phyloP scores from a whole-genome alignment of 2,888 invertebrate genomes.

The Holacanthella duospinosa region DNA sequence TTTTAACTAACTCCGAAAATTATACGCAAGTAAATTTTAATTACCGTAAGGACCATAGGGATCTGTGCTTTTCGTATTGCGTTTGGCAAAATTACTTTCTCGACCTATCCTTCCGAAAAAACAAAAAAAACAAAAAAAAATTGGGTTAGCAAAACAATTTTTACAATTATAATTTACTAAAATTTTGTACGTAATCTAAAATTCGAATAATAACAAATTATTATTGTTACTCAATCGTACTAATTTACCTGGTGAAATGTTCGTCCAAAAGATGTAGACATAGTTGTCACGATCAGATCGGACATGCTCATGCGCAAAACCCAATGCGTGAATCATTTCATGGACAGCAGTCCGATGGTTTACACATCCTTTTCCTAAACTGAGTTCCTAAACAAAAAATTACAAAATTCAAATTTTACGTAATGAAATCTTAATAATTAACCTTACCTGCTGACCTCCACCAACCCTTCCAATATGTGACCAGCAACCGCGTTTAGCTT shows the following conservation, averaged over 20 bases:
- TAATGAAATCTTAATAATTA: not conserved
- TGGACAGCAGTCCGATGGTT: conserved; percentile 30
- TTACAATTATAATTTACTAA: not conserved
- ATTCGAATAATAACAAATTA: not conserved
- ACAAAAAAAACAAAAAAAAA: conserved; percentile 4
- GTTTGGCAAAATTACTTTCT: conserved; percentile 28
- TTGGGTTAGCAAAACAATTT: not conserved
- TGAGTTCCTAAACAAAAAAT: conserved; percentile 22
- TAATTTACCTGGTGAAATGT: conserved; percentile 20
- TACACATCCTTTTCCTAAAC: conserved; percentile 30
- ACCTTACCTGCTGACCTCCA: conserved; percentile 26
- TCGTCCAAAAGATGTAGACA: conserved; percentile 26
- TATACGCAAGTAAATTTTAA: too few species aligned
- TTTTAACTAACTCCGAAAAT: too few species aligned
- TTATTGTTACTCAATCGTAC: too few species aligned
- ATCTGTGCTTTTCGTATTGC: conserved; percentile 11
- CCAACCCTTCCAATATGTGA: conserved; percentile 31
- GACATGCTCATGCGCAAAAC: conserved; percentile 23
- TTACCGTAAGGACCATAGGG: conserved; percentile 24
- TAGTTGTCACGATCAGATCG: conserved; percentile 28
- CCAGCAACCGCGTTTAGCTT: conserved; percentile 28
- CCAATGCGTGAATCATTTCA: conserved; percentile 28
- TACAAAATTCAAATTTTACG: not conserved
- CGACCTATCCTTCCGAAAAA: conserved; percentile 19
- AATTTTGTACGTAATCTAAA: too few species aligned